Percentiles rank a stretch among this genome's conserved stretches.
Evolutionary conservation across 2,797 vertebrate genomes (phyloP).

Genomic region (Pangasius krempfi): DNA sequence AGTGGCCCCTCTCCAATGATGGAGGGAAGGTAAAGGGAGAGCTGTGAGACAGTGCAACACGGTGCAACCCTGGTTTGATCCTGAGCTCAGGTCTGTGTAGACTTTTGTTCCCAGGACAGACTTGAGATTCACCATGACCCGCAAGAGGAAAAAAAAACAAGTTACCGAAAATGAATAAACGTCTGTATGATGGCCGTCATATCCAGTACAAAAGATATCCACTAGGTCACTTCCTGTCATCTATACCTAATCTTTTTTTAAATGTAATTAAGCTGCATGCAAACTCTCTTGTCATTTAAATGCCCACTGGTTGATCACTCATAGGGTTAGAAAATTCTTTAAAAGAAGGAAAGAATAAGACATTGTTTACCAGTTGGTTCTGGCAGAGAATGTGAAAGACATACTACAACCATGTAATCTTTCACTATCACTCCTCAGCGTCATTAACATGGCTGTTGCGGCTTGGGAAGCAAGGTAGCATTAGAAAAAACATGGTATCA

Average conservation of each 20-base stretch:
- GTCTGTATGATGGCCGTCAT: not conserved
- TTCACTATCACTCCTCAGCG: conserved; percentile 10
- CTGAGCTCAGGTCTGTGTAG: not conserved
- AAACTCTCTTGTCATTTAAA: not conserved
- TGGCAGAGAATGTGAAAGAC: not conserved
- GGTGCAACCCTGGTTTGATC: not conserved
- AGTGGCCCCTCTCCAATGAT: not conserved
- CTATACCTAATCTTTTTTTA: not conserved
- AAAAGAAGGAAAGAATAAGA: not conserved
- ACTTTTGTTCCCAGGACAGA: not conserved
- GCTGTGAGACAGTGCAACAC: not conserved
- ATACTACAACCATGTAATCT: not conserved
- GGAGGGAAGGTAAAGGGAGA: too few species aligned
- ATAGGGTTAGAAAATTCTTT: too few species aligned
- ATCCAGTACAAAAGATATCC: not conserved
- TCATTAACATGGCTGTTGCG: not conserved
- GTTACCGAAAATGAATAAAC: not conserved
- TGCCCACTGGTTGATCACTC: not conserved
- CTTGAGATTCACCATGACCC: not conserved
- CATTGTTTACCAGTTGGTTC: not conserved
- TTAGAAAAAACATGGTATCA: conserved; percentile 4
- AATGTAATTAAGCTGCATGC: not conserved
- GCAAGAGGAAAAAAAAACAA: not conserved
- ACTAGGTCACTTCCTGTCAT: not conserved
- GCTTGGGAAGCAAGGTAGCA: not conserved